phyloP scores from a whole-genome alignment of 2,888 invertebrate genomes.

The Cheilosia vernalis region DNA sequence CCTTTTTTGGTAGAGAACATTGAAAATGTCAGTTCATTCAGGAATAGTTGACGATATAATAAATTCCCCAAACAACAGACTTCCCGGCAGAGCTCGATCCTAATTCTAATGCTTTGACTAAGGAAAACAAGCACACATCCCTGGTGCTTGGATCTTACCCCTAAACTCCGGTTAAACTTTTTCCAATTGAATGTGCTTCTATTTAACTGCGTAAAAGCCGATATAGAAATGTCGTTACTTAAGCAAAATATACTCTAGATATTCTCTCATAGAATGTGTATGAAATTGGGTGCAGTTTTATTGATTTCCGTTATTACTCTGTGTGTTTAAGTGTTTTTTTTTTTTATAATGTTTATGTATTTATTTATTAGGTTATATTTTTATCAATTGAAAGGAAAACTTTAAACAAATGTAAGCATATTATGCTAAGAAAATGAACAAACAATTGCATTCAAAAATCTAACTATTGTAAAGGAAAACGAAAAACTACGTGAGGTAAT shows the following conservation, averaged over 20 bases:
- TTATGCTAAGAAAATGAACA: conserved; percentile 53
- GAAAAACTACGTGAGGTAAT: conserved; percentile 39
- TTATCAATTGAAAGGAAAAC: conserved; percentile 17
- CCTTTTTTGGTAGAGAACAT: too few relatives aligned
- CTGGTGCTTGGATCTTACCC: neutral
- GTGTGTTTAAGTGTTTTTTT: conserved; percentile 29
- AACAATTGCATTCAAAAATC: conserved; percentile 67
- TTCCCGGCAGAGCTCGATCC: too few relatives aligned
- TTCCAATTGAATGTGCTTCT: neutral
- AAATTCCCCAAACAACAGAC: too few relatives aligned
- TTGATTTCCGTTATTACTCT: neutral
- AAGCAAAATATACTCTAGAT: neutral
- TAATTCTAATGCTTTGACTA: too few relatives aligned
- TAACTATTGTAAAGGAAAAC: conserved; percentile 50
- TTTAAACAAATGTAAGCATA: conserved; percentile 48
- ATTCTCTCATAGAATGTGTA: neutral
- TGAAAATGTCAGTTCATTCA: too few relatives aligned
- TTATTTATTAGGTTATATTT: conserved; percentile 18
- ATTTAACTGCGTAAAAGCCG: neutral
- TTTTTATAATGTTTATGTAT: conserved; percentile 12
- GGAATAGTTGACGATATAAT: too few relatives aligned
- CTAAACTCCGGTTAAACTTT: neutral
- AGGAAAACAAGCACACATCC: too few relatives aligned
- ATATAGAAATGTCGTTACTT: neutral
- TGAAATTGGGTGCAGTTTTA: conserved; percentile 43